phyloP scores from a whole-genome alignment of 2,888 invertebrate genomes.

The Tuberolachnus salignus region DNA sequence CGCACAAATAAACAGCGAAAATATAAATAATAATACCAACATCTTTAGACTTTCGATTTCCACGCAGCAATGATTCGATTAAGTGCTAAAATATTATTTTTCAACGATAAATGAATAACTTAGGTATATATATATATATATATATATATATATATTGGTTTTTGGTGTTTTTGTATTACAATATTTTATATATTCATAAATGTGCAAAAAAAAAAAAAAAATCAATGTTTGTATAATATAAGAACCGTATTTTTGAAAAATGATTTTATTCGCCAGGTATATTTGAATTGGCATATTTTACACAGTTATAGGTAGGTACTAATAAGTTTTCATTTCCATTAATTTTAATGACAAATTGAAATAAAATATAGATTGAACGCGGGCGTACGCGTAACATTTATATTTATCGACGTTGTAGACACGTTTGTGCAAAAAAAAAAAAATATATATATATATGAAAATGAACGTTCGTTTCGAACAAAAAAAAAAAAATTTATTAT shows the following conservation, averaged over 20 bases:
- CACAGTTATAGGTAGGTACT: too few species aligned
- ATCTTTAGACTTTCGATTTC: conserved; percentile 37
- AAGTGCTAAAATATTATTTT: conserved; percentile 27
- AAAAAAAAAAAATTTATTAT: too few species aligned
- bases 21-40: conserved; percentile 12
- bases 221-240: background rate
- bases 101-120: conserved; percentile 24
- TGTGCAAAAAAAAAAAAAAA: too few species aligned
- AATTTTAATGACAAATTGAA: background rate
- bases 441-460: background rate
- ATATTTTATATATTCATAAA: conserved; percentile 11
- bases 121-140: background rate
- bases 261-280: conserved; percentile 2
- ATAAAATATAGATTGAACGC: background rate
- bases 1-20: conserved; percentile 8
- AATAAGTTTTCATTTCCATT: conserved; percentile 35
- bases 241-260: background rate
- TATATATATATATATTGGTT: background rate
- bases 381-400: too few species aligned
- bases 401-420: too few species aligned
- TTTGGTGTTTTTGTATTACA: conserved; percentile 7
- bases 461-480: background rate
- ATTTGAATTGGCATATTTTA: conserved; percentile 1
- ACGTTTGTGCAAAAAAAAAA: background rate
- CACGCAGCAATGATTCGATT: conserved; percentile 21